Evolutionary conservation across 2,113 vertebrate species (phyloP), one percentile per base, ranked within the genome.

Genomic region (Gallinago undulata): DNA sequence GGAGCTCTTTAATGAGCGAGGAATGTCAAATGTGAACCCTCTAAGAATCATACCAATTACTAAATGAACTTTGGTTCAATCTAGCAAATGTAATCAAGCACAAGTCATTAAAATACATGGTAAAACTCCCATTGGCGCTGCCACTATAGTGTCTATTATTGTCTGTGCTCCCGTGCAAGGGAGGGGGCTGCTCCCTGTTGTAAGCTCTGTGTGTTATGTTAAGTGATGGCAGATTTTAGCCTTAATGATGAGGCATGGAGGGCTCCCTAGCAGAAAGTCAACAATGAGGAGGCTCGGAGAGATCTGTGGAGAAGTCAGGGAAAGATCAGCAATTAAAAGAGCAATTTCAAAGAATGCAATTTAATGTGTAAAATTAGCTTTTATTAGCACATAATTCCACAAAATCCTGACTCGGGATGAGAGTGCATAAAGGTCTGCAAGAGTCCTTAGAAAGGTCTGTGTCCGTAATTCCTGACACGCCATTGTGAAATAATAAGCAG

Each of bases 401-500:
- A 92, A 95, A 95, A 95, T 93, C 94, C 89, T 83, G 84, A 94
- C 62, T 84, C 4, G 6, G 74, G 89, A 92, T 70, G 87, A 79
- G 89, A 72, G 57, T 33, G 66, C 80, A 92, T 87, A 90, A 95
- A 96, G 91, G 77, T 94, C 92, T 95, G 87, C 84, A 68, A 78
- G 81, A 96, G 78, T 83, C 80, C 80, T 93, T 95, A 94, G 64
- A 96, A 94, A 91, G 78, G 93, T 92, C 89, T 47, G 67, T 37
- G 78, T 73, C 89, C 7, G 33, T 94, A 89, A 96, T 94, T 96
- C 94, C 89, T 94, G 92, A 94, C 92, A 95, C 64, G 23, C 91
- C 91, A 90, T 94, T 95, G 89, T 95, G 95, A 94, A 96, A 94
- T 91, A 95, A 95, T 94, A 95, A 95, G 95, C 96, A 96, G 94